Evolutionary conservation across 1,140 invertebrate species (phyloP).

Genomic region (Nautilus pompilius): DNA sequence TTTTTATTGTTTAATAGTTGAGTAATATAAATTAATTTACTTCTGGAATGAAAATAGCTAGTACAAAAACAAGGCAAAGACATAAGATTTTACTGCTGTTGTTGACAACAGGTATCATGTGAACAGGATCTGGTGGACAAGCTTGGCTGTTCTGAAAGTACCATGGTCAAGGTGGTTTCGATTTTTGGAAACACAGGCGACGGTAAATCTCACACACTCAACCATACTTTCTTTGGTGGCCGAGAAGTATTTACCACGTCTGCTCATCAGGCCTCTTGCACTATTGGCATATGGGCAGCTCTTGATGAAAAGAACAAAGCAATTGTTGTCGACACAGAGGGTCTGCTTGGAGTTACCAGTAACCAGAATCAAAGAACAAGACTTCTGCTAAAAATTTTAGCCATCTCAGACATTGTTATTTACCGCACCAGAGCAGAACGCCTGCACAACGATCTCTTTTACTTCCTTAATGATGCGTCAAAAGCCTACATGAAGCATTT

Average conservation of each 20-base stretch:
- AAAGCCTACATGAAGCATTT: conserved; percentile 75
- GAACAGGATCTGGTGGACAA: conserved; percentile 51
- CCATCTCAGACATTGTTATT: conserved; percentile 78
- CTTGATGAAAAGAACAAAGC: conserved; percentile 66
- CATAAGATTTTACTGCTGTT: too few relatives aligned
- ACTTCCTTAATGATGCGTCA: conserved; percentile 76
- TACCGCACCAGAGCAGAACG: conserved; percentile 76
- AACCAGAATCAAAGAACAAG: conserved; percentile 71
- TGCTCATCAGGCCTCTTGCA: conserved; percentile 70
- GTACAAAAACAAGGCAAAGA: too few relatives aligned
- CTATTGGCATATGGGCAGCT: conserved; percentile 77
- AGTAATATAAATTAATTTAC: too few relatives aligned
- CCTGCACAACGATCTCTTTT: conserved; percentile 75
- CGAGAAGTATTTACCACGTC: conserved; percentile 74
- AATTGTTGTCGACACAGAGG: conserved; percentile 79
- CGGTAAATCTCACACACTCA: conserved; percentile 80
- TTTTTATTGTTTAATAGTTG: too few relatives aligned
- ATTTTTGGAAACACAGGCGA: conserved; percentile 87
- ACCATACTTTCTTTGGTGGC: conserved; percentile 76
- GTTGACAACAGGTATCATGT: too few relatives aligned
- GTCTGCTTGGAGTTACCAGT: conserved; percentile 65
- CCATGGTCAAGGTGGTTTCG: conserved; percentile 75
- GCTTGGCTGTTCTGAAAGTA: conserved; percentile 40
- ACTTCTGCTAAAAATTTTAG: conserved; percentile 74
- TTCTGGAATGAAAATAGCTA: too few relatives aligned